Evolutionary conservation across 2,113 vertebrate species (phyloP).

Genomic region (Chitala chitala): DNA sequence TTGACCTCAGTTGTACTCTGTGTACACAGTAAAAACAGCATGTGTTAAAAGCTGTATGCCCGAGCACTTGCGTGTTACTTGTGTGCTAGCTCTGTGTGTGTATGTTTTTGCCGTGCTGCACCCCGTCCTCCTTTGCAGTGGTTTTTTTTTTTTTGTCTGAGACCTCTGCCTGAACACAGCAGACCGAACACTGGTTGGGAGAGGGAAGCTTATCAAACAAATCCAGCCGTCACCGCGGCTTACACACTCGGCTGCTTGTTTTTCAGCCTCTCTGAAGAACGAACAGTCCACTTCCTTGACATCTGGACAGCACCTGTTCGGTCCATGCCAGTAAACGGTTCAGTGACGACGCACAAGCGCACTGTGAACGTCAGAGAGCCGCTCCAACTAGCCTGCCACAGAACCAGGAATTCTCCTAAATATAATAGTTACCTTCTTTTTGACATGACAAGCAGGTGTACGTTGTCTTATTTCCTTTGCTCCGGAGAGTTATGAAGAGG

Average conservation of each 20-base stretch:
- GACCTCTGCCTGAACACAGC: slow-evolving; percentile 21
- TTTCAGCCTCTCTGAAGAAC: background rate
- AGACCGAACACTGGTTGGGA: too few species aligned
- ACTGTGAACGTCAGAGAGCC: too few species aligned
- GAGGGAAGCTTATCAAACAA: slow-evolving; percentile 19
- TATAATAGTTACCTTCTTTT: too few species aligned
- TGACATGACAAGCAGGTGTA: too few species aligned
- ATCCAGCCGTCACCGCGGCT: slow-evolving; percentile 28
- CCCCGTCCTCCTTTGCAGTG: slow-evolving; percentile 30
- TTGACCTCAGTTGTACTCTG: too few species aligned
- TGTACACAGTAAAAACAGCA: background rate
- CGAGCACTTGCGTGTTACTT: too few species aligned
- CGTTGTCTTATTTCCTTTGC: too few species aligned
- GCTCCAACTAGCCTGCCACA: too few species aligned
- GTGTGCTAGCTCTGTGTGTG: background rate
- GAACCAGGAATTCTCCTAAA: too few species aligned
- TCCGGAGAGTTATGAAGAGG: too few species aligned
- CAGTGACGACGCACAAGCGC: too few species aligned
- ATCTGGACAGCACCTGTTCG: slow-evolving; percentile 38
- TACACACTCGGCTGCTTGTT: slow-evolving; percentile 20
- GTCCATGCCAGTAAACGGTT: slow-evolving; percentile 9
- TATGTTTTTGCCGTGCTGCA: background rate
- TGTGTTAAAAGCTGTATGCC: too few species aligned
- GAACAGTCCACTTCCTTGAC: slow-evolving; percentile 24
- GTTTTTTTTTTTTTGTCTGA: slow-evolving; percentile 27